These are phyloP conservation scores for Isaurus tuberculatus DNA, from an alignment of 92 coral and sea anemone genomes.

Conservation along the genomic window DNA sequence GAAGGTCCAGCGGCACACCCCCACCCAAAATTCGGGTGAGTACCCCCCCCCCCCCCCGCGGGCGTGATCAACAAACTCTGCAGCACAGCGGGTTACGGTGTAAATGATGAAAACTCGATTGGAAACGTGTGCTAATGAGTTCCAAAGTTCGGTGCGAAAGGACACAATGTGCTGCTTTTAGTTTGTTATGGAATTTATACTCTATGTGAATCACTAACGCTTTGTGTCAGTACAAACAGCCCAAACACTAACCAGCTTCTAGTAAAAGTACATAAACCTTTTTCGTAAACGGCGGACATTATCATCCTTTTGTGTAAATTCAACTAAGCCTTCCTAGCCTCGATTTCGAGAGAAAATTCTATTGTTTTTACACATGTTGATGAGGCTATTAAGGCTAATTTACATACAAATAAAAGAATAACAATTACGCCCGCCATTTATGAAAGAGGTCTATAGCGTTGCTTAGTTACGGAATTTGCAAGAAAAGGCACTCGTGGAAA, in stretches of 20 bases:
- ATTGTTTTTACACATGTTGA: too few relatives aligned
- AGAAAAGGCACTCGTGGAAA: not conserved
- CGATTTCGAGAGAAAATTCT: too few relatives aligned
- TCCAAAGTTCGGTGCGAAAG: not conserved
- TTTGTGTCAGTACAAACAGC: not conserved
- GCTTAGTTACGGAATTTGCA: not conserved
- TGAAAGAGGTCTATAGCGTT: too few relatives aligned
- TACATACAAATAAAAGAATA: too few relatives aligned
- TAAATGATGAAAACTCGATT: too few relatives aligned
- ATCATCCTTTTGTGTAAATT: too few relatives aligned
- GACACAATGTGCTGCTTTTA: not conserved
- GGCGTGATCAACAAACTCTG: not conserved
- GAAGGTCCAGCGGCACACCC: too few relatives aligned
- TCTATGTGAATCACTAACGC: not conserved
- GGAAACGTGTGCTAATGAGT: not conserved
- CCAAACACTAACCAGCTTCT: slow-evolving; percentile 25
- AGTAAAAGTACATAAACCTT: not conserved
- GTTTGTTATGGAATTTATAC: not conserved
- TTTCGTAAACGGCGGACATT: too few relatives aligned
- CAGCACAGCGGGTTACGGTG: not conserved
- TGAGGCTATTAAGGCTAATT: not conserved
- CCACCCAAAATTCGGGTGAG: too few relatives aligned
- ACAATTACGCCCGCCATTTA: too few relatives aligned
- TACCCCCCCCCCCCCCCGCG: too few relatives aligned
- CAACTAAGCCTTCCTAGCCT: too few relatives aligned